Percentiles rank a stretch among this genome's conserved stretches.
These are phyloP conservation scores for Leptinotarsa lineolata DNA, from an alignment of 1,140 invertebrate species.

Conservation along the genomic window DNA sequence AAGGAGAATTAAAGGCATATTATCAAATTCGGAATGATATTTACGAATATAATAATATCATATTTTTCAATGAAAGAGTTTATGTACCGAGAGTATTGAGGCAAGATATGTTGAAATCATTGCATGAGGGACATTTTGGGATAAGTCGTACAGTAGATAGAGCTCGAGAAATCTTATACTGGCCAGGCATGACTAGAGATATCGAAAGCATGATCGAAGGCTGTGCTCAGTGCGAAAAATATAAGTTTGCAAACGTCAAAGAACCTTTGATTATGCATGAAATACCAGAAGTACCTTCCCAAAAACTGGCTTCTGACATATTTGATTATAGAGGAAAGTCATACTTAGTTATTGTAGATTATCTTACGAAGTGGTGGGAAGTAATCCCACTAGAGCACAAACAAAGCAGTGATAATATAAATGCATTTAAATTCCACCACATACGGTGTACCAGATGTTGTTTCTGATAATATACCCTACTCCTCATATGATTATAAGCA, in stretches of 20 bases:
- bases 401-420: slow-evolving; percentile 24
- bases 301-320: slow-evolving; percentile 51
- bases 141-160: slow-evolving; percentile 36
- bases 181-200: slow-evolving; percentile 55
- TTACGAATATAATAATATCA: slow-evolving; percentile 10
- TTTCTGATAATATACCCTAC: slow-evolving; percentile 48
- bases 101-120: slow-evolving; percentile 23
- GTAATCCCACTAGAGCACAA: slow-evolving; percentile 42
- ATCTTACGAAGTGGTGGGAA: slow-evolving; percentile 48
- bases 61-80: slow-evolving; percentile 31
- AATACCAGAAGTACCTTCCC: slow-evolving; percentile 47
- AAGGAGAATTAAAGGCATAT: slow-evolving; percentile 20
- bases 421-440: slow-evolving; percentile 38
- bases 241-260: slow-evolving; percentile 44
- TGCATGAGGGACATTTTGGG: slow-evolving; percentile 37
- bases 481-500: slow-evolving; percentile 29
- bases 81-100: slow-evolving; percentile 24
- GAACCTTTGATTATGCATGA: slow-evolving; percentile 50
- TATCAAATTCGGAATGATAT: slow-evolving; percentile 24
- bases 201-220: slow-evolving; percentile 53
- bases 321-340: slow-evolving; percentile 30
- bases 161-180: slow-evolving; percentile 41
- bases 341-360: slow-evolving; percentile 33
- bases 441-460: slow-evolving; percentile 43
- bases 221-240: slow-evolving; percentile 52